A percentile compares a stretch with the other conserved stretches of the same genome.
These are phyloP conservation scores for Australoheros scitulus DNA, from an alignment of 2,113 vertebrate species.

Conservation along the genomic window DNA sequence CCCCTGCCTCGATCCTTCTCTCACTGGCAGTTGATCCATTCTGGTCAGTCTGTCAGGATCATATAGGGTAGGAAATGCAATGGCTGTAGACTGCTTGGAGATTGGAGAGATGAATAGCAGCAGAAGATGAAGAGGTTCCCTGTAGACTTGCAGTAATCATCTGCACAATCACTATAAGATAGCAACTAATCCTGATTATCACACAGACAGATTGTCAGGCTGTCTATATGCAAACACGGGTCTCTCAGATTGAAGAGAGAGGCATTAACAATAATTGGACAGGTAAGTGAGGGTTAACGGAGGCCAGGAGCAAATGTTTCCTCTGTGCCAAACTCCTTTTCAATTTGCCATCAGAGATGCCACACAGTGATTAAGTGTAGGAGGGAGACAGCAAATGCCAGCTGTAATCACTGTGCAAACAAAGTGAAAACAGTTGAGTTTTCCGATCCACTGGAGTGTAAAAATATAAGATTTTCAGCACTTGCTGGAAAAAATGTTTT, in stretches of 20 bases:
- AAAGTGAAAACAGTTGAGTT: conserved; percentile 53
- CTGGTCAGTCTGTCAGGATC: conserved; percentile 14
- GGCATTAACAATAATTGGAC: conserved; percentile 32
- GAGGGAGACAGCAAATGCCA: conserved; percentile 43
- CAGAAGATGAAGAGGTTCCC: conserved; percentile 2
- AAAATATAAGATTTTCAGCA: conserved; percentile 51
- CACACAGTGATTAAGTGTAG: conserved; percentile 51
- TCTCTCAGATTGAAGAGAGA: conserved; percentile 25
- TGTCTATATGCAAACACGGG: conserved; percentile 26
- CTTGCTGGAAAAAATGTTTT: conserved; percentile 15
- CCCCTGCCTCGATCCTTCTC: conserved; percentile 4
- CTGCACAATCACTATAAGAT: conserved; percentile 26
- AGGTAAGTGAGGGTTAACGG: conserved; percentile 46
- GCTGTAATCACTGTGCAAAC: conserved; percentile 66
- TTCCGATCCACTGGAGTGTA: conserved; percentile 49
- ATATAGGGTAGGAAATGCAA: conserved; percentile 7
- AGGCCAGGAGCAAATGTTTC: conserved; percentile 53
- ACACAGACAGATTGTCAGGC: conserved; percentile 23
- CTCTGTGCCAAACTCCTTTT: conserved; percentile 50
- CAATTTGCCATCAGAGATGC: conserved; percentile 59
- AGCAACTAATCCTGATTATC: conserved; percentile 48
- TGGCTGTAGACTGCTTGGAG: neutral
- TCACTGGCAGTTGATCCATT: neutral
- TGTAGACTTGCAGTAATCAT: conserved; percentile 46
- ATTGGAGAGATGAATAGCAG: conserved; percentile 28